Base-by-base conservation (phyloP, 1,140 invertebrate species). In the Calephelis nemesis region DNA sequence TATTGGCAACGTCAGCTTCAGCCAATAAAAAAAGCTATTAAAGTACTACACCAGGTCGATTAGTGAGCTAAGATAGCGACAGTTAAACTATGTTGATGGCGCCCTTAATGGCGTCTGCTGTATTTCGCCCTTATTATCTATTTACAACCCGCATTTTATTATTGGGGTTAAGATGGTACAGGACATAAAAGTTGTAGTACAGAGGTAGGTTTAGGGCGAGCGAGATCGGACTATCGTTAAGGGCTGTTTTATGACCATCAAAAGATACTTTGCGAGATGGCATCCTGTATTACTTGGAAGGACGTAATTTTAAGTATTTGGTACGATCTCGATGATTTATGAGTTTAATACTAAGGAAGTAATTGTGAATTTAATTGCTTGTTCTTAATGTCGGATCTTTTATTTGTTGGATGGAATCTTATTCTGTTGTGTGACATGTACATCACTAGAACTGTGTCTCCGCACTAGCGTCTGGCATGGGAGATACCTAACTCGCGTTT, bases 141-240 rank as follows among this genome's bases (percentile, higher is more conserved):
- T 91, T 91, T 91, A 91, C 88, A 84, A 83, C 83, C 84, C 82
- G 79, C 87, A 91, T 91, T 91, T 91, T 89, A 89, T 91, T 91
- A 91, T 91, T 89, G 87, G 88, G 88, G 88, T 89, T 91, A 91
- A 89, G 87, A 87, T 77, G 78, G 74, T 74, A 81, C 82, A 79
- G 80, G 75, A 75, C 67, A 88, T 86, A 91, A 91, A 90, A 85
- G 85, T 78, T 83, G 82, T 79, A 72, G 74, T 77, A 81, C 74
- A 83, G 75, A 77, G 72, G 68, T 82, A 72, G 88, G 86, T 81
- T 74, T 77, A 78, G 77, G 78, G 77, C 75, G 76, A 83, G 73
- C 65, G 72, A 78, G 81, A 87, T 87, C 86, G 84, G 80, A 84
- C 83, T 77, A 74, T 80, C 80, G 81, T 89, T 88, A 87, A 84